Evolutionary conservation across 2,113 vertebrate species (phyloP), one percentile per base, ranked within the genome.

Genomic region (Excalfactoria chinensis): DNA sequence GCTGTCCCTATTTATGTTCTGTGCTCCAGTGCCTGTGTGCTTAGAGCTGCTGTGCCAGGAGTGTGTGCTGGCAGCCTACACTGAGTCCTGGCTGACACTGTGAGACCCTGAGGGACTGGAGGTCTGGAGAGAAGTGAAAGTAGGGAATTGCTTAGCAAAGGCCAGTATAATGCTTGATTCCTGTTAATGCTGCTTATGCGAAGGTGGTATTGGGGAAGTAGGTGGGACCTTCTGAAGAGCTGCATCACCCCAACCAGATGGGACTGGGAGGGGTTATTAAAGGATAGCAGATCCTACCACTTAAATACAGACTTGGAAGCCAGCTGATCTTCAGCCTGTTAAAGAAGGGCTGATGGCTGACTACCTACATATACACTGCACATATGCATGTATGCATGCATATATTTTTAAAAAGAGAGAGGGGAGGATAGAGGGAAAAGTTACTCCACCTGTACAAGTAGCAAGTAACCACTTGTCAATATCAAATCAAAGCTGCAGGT

Each of bases 311-410:
- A 6, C 34, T 79, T 32, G 28, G 32, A 37, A 72, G 25, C 7
- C 19, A 28, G 53, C 34, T 79, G 34, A 5, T 51, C 7, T 25
- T 43, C 22, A 34, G 13, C 7, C 63, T 74, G 4, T 16, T 41
- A 43, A 14, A 15, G 37, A 41, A 55, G 49, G 6, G 3, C 1
- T 70, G 14, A 2, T 78, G 62, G 32, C n/a, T 46, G 26, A 26
- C 23, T 28, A 21, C 44, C n/a, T 69, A 32, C 32, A 32, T 56
- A 32, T 32, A 32, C 30, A 19, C 26, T 16, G 26, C 26, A 26
- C 49, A 26, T 26, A 51, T 51, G 23, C 44, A 13, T 58, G 7
- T 30, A 3, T 21, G 1, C 5, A 4, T 14, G 6, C 1, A 5
- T 12, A 16, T 4, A 2, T 16, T 3, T 5, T 12, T 28, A 37